Evolutionary conservation across 2,888 invertebrate species (phyloP), one percentile per base, ranked within the genome.

Genomic region (Cheilosia impressa): DNA sequence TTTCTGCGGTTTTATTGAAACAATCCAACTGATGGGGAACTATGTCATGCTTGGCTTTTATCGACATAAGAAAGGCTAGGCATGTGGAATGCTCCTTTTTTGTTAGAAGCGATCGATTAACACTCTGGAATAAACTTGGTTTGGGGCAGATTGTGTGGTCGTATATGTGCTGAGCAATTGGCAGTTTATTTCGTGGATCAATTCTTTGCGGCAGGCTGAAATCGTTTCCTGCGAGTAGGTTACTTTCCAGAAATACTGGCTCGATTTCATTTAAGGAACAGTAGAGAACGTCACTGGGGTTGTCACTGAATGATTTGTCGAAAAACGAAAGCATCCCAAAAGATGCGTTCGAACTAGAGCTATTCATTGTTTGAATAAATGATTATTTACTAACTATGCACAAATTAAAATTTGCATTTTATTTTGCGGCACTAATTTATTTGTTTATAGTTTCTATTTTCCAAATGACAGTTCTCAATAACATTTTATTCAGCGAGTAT

Each of bases 151-250:
- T 45, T 2, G 89, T 87, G 47, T 89, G 72, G 66, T 91, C 90
- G 57, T 87, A 88, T 0, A 81, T 6, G 0, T 78, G 7, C 2
- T 63, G 60, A 0, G 0, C 24, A 0, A 89, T 68, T n/a, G 79
- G 34, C 4, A 89, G 66, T 5, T 88, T 63, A 0, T 84, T 91
- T 0, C 92, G 89, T 0, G 92, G 92, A 88, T 91, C 91, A 17
- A 53, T 55, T 0, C 88, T 15, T 88, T 88, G 10, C 78, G 24
- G 15, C 76, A 4, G 9, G 71, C 41, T 38, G 2, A 63, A 62
- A 13, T 27, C 60, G 5, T 84, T 58, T 4, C 31, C 47, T 2
- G 55, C 43, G 0, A 73, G 62, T 4, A 76, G 66, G 6, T 87
- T 41, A 2, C 83, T 66, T 13, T 88, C 88, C 31, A 88, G 52